Evolutionary conservation across 2,113 vertebrate genomes (phyloP), one percentile per base, ranked within the genome.

Genomic region (Pituophis catenifer): DNA sequence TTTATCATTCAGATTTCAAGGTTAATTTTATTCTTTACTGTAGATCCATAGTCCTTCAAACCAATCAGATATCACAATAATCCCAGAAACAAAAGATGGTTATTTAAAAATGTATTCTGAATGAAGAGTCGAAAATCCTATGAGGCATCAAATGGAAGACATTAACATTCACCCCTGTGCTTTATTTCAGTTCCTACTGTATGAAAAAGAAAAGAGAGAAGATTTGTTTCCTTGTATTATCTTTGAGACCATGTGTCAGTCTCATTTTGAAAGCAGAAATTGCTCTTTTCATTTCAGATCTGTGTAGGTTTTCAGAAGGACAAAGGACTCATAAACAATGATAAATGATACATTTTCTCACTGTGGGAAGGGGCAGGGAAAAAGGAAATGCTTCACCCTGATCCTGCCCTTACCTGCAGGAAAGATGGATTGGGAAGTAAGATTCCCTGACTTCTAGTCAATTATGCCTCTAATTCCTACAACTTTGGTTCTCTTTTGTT

Each of bases 241-340:
- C 94, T 96, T 91, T 92, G 90, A 93, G 17, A 94, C 93, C 94
- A 96, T 1, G 0, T 95, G 96, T 95, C 96, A 94, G 54, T 96
- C 91, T 89, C 93, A 95, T 93, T 97, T 96, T 92, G 94, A 97
- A 97, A 96, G 94, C 89, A 97, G 92, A 97, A 97, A 97, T 95
- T 97, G 91, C 92, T 96, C 90, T 96, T 95, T 96, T 93, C 95
- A 90, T 96, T 97, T 95, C 90, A 96, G 95, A 95, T 97, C 90
- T 96, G 94, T 1, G 33, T 97, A 95, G 94, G 96, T 93, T 95
- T 97, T 89, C 95, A 97, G 94, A 95, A 96, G 95, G 97, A 97
- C 94, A 97, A 96, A 97, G 94, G 94, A 93, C 90, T 94, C 59
- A 92, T 94, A 94, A 96, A 96, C 75, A 95, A 95, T 93, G 96